phyloP scores from a whole-genome alignment of 2,888 invertebrate species.

The Hedya salicella region DNA sequence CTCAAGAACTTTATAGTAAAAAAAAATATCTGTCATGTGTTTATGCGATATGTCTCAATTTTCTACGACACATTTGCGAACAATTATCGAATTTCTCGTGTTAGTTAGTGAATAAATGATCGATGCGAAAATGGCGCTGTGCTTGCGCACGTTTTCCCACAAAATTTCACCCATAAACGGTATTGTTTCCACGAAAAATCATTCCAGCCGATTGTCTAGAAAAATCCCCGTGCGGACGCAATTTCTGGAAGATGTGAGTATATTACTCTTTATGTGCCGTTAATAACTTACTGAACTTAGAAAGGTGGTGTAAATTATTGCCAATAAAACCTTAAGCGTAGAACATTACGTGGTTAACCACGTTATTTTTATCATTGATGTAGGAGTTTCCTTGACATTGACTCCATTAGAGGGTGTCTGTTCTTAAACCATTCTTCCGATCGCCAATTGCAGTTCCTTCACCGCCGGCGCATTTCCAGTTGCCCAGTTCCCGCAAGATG shows the following conservation, averaged over 20 bases:
- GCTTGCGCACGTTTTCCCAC: constrained; percentile 83
- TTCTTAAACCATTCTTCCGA: neutral
- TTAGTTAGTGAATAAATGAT: constrained; percentile 52
- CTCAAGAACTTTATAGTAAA: constrained; percentile 9
- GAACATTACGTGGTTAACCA: constrained; percentile 21
- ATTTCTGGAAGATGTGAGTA: constrained; percentile 84
- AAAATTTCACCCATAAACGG: constrained; percentile 83
- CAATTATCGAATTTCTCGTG: constrained; percentile 55
- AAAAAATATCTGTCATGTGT: constrained; percentile 58
- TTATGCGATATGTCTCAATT: constrained; percentile 62
- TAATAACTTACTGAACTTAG: neutral
- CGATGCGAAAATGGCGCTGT: constrained; percentile 82
- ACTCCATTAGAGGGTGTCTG: constrained; percentile 56
- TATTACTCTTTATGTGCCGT: constrained; percentile 37
- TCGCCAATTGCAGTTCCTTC: constrained; percentile 65
- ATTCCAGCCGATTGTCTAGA: constrained; percentile 79
- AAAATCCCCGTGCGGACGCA: constrained; percentile 78
- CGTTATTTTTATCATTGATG: constrained; percentile 34
- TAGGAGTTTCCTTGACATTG: constrained; percentile 64
- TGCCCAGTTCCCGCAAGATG: constrained; percentile 68
- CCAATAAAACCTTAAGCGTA: constrained; percentile 38
- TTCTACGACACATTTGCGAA: constrained; percentile 64
- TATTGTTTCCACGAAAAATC: constrained; percentile 82
- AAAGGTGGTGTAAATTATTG: neutral
- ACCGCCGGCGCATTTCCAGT: constrained; percentile 74